Evolutionary conservation across 1,140 invertebrate species (phyloP).

Genomic region (Littorina saxatilis): DNA sequence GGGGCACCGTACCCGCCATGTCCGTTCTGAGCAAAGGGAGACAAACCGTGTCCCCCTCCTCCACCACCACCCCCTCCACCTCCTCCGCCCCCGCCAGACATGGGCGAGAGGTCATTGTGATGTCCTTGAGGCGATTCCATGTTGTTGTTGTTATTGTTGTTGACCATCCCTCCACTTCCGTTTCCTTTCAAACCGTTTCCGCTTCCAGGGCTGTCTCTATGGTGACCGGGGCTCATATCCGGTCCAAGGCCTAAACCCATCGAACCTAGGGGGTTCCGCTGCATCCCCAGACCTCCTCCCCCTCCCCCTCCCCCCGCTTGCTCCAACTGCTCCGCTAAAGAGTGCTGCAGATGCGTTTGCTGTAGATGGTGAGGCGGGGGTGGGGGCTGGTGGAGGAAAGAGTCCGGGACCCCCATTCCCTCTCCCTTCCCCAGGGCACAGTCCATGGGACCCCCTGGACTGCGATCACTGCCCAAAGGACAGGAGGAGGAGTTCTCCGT

Average conservation of each 20-base stretch:
- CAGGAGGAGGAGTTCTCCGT: slow-evolving; percentile 51
- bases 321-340: neutral
- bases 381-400: neutral
- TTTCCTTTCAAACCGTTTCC: neutral
- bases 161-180: neutral
- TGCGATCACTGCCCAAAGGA: slow-evolving; percentile 28
- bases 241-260: slow-evolving; percentile 9
- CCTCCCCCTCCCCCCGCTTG: neutral
- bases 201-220: slow-evolving; percentile 31
- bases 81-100: slow-evolving; percentile 2
- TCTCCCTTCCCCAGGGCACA: slow-evolving; percentile 27
- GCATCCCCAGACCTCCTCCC: slow-evolving; percentile 21
- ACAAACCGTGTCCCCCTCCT: slow-evolving; percentile 7
- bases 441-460: slow-evolving; percentile 38
- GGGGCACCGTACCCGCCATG: slow-evolving; percentile 26
- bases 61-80: slow-evolving; percentile 2
- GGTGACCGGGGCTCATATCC: slow-evolving; percentile 37
- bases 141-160: slow-evolving; percentile 38
- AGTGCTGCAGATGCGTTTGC: slow-evolving; percentile 35
- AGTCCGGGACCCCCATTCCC: neutral
- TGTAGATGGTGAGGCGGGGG: slow-evolving; percentile 7
- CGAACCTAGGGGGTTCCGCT: neutral
- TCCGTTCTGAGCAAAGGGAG: slow-evolving; percentile 21
- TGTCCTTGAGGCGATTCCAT: slow-evolving; percentile 29
- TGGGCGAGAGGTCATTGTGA: slow-evolving; percentile 25